phyloP scores from a whole-genome alignment of 2,888 invertebrate species.

The Epistrophe eligans region DNA sequence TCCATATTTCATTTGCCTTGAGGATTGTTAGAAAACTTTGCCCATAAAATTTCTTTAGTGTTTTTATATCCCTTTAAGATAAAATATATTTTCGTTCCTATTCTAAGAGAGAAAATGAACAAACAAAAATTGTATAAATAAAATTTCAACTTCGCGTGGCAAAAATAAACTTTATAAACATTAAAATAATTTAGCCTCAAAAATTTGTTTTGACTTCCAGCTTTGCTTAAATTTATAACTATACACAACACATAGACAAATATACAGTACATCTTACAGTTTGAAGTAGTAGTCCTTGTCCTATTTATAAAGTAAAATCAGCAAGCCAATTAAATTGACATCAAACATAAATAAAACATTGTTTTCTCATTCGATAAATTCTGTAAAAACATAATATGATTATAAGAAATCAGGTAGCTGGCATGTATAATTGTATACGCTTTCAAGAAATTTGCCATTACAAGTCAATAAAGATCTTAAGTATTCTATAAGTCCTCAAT shows the following conservation, averaged over 20 bases:
- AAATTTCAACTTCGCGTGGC: not conserved
- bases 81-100: not conserved
- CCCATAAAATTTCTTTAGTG: not conserved
- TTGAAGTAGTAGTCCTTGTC: not conserved
- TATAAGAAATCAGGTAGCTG: constrained; percentile 20
- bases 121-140: not conserved
- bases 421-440: not conserved
- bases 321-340: constrained; percentile 6
- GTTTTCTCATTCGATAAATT: not conserved
- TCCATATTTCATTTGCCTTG: not conserved
- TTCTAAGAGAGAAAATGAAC: not conserved
- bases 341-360: constrained; percentile 10
- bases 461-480: constrained; percentile 7
- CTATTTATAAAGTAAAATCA: not conserved
- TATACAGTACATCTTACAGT: too few relatives aligned
- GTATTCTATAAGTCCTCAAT: not conserved
- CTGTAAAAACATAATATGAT: not conserved
- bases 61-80: not conserved
- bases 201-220: not conserved
- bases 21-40: not conserved
- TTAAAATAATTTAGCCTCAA: not conserved
- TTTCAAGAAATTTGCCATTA: constrained; percentile 15
- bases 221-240: not conserved
- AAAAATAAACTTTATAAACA: not conserved
- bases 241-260: too few relatives aligned